Base-by-base conservation (phyloP, 2,888 invertebrate species). In the Melikaiella ostensackeni region DNA sequence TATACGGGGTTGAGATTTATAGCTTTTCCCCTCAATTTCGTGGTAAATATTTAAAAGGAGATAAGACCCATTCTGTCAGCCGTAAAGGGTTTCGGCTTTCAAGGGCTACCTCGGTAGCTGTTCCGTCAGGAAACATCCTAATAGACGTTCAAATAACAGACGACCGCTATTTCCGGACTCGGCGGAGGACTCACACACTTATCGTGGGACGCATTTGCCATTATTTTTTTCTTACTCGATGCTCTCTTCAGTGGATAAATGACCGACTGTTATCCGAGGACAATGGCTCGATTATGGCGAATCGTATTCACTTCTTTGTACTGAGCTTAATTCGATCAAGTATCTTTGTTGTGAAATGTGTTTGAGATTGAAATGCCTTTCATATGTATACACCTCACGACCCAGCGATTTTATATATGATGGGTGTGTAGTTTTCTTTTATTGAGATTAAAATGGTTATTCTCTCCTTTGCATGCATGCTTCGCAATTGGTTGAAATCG, bases 261-360 rank as follows among this genome's bases (percentile, higher is more conserved):
- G 70, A 50, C 66, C n/a, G 27, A 46, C 46, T 46, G 27, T 70
- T 27, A 27, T 70, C 13, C 11, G 50, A 70, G 70, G 70, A 70
- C 70, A 70, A 70, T 70, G 50, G 30, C 70, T 70, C 70, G 70
- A 70, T 70, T 70, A 70, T 70, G 70, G n/a, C 50, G 50, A 70
- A 70, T 70, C n/a, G 50, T 55, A 70, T 70, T 70, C 70, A 70
- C 19, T 27, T 55, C 50, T 70, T 70, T 70, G 30, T 50, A 33
- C 30, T 13, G 70, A 55, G 27, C 50, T 70, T 70, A 70, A 70
- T 50, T 55, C 50, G 70, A 70, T 46, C 46, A 70, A 50, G 50
- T 50, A 50, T 33, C 70, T 11, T 70, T 30, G 30, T 21, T 55
- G 66, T 24, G 46, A 70, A 70, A 70, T 70, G 70, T 70, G 50